Evolutionary conservation across 2,888 invertebrate genomes (phyloP).

Genomic region (Alsophila aescularia): DNA sequence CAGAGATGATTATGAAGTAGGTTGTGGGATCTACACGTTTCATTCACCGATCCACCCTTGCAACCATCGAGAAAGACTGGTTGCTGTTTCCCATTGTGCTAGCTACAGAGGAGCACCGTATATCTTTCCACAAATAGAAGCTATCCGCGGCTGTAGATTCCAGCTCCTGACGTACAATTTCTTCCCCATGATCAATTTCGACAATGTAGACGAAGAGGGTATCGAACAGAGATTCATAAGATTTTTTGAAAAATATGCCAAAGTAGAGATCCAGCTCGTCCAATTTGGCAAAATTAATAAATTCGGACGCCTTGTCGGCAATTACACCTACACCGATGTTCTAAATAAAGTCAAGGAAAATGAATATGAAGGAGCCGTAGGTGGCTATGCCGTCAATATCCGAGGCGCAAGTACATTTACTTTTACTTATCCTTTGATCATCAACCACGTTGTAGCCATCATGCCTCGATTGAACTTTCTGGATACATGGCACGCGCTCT

Average conservation of each 20-base stretch:
- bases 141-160: constrained; percentile 25
- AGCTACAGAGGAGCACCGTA: neutral
- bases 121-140: constrained; percentile 6
- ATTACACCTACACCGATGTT: constrained; percentile 36
- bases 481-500: constrained; percentile 36
- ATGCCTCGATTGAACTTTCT: constrained; percentile 31
- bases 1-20: constrained; percentile 11
- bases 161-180: constrained; percentile 41
- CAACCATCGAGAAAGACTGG: constrained; percentile 2
- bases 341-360: constrained; percentile 36
- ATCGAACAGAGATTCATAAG: constrained; percentile 43
- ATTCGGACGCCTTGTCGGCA: constrained; percentile 41
- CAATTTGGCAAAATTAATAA: constrained; percentile 38
- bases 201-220: constrained; percentile 27
- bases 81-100: constrained; percentile 10
- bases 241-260: constrained; percentile 37
- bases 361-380: constrained; percentile 47
- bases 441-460: constrained; percentile 31
- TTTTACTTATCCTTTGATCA: constrained; percentile 38
- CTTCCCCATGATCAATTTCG: constrained; percentile 40
- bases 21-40: constrained; percentile 27
- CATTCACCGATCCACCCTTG: constrained; percentile 26
- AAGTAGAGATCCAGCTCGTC: constrained; percentile 39
- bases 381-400: constrained; percentile 36
- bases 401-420: constrained; percentile 1